phyloP scores from a whole-genome alignment of 2,888 invertebrate species.

The Scotopteryx bipunctaria region DNA sequence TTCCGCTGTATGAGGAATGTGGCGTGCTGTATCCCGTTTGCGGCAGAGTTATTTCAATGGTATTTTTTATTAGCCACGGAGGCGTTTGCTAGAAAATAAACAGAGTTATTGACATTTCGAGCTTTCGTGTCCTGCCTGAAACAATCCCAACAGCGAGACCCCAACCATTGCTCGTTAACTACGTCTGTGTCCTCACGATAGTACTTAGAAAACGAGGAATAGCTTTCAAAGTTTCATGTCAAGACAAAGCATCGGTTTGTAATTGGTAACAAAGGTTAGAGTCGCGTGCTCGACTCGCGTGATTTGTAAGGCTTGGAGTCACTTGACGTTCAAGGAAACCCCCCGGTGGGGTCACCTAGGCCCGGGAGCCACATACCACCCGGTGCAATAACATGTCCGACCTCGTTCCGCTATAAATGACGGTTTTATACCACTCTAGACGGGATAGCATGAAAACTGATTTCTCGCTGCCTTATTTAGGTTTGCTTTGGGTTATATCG shows the following conservation, averaged over 20 bases:
- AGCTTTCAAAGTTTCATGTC: constrained; percentile 23
- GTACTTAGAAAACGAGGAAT: constrained; percentile 30
- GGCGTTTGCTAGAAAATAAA: constrained; percentile 74
- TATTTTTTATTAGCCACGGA: constrained; percentile 70
- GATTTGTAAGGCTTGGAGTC: constrained; percentile 74
- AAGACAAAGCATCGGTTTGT: constrained; percentile 26
- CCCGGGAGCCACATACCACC: constrained; percentile 65
- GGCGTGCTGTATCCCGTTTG: constrained; percentile 67
- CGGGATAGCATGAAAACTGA: constrained; percentile 59
- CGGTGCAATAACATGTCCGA: constrained; percentile 74
- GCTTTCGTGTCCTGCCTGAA: constrained; percentile 40
- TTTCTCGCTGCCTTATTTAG: constrained; percentile 47
- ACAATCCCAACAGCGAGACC: constrained; percentile 6
- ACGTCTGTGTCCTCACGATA: neutral
- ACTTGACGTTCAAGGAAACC: constrained; percentile 72
- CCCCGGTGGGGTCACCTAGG: constrained; percentile 62
- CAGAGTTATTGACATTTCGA: constrained; percentile 73
- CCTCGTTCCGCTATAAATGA: constrained; percentile 75
- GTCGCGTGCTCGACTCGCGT: constrained; percentile 74
- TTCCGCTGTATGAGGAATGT: constrained; percentile 58
- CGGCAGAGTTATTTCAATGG: constrained; percentile 67
- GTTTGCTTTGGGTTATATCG: constrained; percentile 29
- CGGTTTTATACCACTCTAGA: constrained; percentile 71
- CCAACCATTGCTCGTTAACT: constrained; percentile 40
- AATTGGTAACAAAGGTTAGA: constrained; percentile 50